These are phyloP conservation scores for Brachyopa scutellaris DNA, from an alignment of 2,888 invertebrate species.

Conservation along the genomic window DNA sequence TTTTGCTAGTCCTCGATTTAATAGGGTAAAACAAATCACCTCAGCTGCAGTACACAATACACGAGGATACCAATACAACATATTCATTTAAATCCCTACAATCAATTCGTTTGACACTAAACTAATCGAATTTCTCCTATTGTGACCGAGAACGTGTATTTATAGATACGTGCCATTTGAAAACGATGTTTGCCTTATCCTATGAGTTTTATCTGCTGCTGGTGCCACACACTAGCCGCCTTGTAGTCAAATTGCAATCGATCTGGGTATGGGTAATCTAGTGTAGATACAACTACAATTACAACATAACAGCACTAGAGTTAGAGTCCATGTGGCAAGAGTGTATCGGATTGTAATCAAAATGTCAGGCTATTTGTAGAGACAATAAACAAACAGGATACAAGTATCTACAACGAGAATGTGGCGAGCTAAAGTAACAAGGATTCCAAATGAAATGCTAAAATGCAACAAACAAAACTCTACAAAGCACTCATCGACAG, in stretches of 20 bases:
- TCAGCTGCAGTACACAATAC: constrained; percentile 53
- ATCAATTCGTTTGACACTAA: constrained; percentile 72
- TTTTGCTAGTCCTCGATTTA: constrained; percentile 21
- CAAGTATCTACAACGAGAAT: constrained; percentile 36
- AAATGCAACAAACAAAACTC: constrained; percentile 44
- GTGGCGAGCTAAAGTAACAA: constrained; percentile 33
- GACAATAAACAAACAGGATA: constrained; percentile 67
- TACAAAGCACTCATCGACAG: neutral
- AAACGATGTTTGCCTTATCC: constrained; percentile 48
- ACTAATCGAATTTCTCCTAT: constrained; percentile 71
- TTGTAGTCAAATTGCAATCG: constrained; percentile 67
- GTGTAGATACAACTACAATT: constrained; percentile 70
- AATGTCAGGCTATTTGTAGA: constrained; percentile 68
- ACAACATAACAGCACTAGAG: constrained; percentile 40
- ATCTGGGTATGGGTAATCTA: constrained; percentile 71
- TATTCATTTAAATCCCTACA: constrained; percentile 72
- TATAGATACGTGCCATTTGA: constrained; percentile 37
- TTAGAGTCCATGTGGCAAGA: constrained; percentile 61
- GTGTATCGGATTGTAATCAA: constrained; percentile 71
- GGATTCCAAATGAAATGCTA: constrained; percentile 50
- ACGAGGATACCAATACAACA: too few relatives aligned
- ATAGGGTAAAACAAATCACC: constrained; percentile 64
- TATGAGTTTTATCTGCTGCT: constrained; percentile 41
- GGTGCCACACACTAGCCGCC: neutral
- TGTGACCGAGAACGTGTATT: constrained; percentile 47